A percentile compares a stretch with the other conserved stretches of the same genome.
These are phyloP conservation scores for Dermatophagoides farinae DNA, from an alignment of 1,140 invertebrate species.

Conservation along the genomic window DNA sequence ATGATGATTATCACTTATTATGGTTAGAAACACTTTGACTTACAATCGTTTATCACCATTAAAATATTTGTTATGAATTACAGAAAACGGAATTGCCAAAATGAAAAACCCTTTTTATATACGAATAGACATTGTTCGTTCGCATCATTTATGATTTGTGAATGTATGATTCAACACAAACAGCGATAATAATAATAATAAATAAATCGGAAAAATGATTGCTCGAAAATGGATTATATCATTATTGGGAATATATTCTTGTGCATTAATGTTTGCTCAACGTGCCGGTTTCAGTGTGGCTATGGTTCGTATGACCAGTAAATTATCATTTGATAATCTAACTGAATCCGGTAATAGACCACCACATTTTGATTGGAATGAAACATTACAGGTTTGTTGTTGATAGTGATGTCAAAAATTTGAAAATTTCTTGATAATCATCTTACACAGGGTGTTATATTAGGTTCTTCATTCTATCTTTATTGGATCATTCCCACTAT, in stretches of 20 bases:
- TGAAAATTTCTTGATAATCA: not conserved
- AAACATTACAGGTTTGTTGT: not conserved
- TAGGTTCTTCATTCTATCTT: slow-evolving; percentile 30
- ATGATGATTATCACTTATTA: too few species aligned
- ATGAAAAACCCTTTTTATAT: too few species aligned
- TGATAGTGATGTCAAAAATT: not conserved
- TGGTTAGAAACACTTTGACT: too few species aligned
- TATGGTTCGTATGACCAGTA: slow-evolving; percentile 62
- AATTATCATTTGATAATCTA: not conserved
- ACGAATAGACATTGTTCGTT: too few species aligned
- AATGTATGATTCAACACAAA: not conserved
- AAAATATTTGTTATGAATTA: too few species aligned
- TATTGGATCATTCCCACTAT: slow-evolving; percentile 25
- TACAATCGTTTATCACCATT: too few species aligned
- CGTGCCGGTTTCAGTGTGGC: slow-evolving; percentile 86
- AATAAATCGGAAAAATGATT: not conserved
- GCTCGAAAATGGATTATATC: slow-evolving; percentile 37
- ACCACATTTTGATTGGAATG: not conserved
- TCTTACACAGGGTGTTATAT: slow-evolving; percentile 23
- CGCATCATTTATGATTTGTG: too few species aligned
- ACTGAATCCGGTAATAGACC: not conserved
- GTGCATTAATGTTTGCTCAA: slow-evolving; percentile 83
- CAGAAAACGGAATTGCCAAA: too few species aligned
- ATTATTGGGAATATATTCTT: slow-evolving; percentile 71
- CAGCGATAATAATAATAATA: not conserved